These are phyloP conservation scores for Xenopus borealis DNA, from an alignment of 2,113 vertebrate genomes.

Conservation along the genomic window DNA sequence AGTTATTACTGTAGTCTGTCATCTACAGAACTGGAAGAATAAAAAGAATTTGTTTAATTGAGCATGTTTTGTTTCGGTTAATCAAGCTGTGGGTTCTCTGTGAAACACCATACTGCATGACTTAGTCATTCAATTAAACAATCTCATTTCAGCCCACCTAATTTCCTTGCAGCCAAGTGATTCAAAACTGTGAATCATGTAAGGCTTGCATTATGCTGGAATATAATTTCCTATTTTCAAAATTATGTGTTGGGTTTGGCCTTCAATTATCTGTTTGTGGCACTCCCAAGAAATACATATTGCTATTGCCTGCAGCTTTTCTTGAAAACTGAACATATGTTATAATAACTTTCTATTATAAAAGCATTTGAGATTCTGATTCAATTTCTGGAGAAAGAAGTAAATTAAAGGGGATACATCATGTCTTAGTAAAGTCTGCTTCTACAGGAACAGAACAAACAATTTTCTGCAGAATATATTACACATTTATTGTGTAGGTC, in stretches of 20 bases:
- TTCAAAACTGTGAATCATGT: slow-evolving; percentile 24
- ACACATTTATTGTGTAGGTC: neutral
- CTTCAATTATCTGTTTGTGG: slow-evolving; percentile 14
- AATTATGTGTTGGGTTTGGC: slow-evolving; percentile 12
- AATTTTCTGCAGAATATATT: neutral
- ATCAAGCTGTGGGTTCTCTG: neutral
- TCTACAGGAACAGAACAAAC: neutral
- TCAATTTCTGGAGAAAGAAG: neutral
- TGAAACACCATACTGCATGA: slow-evolving; percentile 6
- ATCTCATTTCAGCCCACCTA: slow-evolving; percentile 20
- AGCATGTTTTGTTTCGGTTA: slow-evolving; percentile 15
- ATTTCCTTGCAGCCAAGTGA: slow-evolving; percentile 24
- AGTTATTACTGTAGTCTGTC: slow-evolving; percentile 3
- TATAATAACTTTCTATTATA: neutral
- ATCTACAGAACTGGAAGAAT: slow-evolving; percentile 2
- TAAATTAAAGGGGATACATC: neutral
- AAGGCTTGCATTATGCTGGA: neutral
- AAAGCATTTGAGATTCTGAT: neutral
- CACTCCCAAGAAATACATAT: slow-evolving; percentile 16
- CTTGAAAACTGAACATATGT: slow-evolving; percentile 5
- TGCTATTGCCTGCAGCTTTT: slow-evolving; percentile 10
- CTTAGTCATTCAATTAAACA: slow-evolving; percentile 22
- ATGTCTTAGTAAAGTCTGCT: neutral
- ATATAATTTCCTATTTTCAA: slow-evolving; percentile 13
- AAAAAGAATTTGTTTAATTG: slow-evolving; percentile 13